Evolutionary conservation across 2,888 invertebrate species (phyloP).

Genomic region (Aplocera efformata): DNA sequence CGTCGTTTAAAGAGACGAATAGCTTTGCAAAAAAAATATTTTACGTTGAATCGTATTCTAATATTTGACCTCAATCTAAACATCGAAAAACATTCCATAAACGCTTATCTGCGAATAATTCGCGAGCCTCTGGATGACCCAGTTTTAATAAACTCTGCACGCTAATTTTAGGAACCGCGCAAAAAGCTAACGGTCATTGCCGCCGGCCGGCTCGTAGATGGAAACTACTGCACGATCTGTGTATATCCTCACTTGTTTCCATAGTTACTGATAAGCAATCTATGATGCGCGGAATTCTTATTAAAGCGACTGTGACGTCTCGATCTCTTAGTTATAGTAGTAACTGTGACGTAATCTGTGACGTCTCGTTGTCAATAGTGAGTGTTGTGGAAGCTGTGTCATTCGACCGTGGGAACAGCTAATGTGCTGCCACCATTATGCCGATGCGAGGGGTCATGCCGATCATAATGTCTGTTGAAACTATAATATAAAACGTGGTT

Average conservation of each 20-base stretch:
- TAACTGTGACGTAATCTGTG: conserved; percentile 8
- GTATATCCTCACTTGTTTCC: conserved; percentile 1
- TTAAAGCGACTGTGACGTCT: too few relatives aligned
- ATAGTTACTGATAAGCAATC: conserved; percentile 10
- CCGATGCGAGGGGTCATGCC: conserved; percentile 1
- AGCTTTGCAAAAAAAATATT: too few relatives aligned
- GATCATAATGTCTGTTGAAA: neutral
- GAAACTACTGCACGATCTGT: conserved; percentile 9
- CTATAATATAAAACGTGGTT: too few relatives aligned
- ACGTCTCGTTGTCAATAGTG: conserved; percentile 1
- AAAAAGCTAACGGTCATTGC: conserved; percentile 13
- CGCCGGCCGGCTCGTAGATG: conserved; percentile 4
- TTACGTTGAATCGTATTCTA: too few relatives aligned
- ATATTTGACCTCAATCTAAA: too few relatives aligned
- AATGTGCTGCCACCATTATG: conserved; percentile 4
- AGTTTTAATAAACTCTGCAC: conserved; percentile 4
- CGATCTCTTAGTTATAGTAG: neutral
- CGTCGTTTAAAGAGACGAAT: too few relatives aligned
- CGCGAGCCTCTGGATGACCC: conserved; percentile 18
- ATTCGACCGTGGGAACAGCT: conserved; percentile 13
- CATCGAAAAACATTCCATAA: neutral
- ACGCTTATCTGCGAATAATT: conserved; percentile 16
- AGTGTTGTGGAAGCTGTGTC: conserved; percentile 10
- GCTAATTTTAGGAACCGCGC: conserved; percentile 21
- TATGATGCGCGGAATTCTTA: neutral